These are phyloP conservation scores for Litocranius walleri DNA, from an alignment of 2,113 vertebrate genomes.

Conservation along the genomic window DNA sequence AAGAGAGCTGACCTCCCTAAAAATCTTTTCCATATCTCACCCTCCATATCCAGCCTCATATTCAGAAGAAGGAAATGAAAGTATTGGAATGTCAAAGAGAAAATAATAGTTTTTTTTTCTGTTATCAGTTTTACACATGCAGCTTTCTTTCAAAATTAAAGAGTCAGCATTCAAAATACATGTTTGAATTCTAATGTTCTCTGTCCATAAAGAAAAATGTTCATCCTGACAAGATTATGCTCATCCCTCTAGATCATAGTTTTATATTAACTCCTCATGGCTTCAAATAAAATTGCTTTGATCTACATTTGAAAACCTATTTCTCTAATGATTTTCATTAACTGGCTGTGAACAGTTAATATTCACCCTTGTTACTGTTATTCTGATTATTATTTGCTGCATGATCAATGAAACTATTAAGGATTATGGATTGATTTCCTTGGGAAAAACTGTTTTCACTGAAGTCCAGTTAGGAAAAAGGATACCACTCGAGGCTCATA, in stretches of 20 bases:
- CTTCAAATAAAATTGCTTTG: conserved; percentile 24
- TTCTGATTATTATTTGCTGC: background rate
- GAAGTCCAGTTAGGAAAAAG: background rate
- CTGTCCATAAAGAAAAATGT: conserved; percentile 39
- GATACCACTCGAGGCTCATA: background rate
- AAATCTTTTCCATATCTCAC: background rate
- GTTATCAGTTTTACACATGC: background rate
- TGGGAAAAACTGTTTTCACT: background rate
- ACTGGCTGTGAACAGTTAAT: background rate
- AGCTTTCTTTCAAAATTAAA: conserved; percentile 51
- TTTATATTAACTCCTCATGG: background rate
- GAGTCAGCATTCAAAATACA: background rate
- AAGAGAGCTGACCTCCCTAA: background rate
- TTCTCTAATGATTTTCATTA: conserved; percentile 16
- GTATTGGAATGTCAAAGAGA: conserved; percentile 8
- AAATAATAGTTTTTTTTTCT: conserved; percentile 27
- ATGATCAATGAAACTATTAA: background rate
- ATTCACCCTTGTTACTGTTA: background rate
- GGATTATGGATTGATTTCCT: background rate
- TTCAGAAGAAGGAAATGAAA: conserved; percentile 62
- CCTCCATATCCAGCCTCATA: background rate
- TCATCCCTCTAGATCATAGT: background rate
- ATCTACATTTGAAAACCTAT: background rate
- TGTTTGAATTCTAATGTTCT: conserved; percentile 34
- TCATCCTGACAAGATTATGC: background rate